Evolutionary conservation across 1,140 invertebrate genomes (phyloP), one percentile per base, ranked within the genome.

Genomic region (Bathynomus jamesi): DNA sequence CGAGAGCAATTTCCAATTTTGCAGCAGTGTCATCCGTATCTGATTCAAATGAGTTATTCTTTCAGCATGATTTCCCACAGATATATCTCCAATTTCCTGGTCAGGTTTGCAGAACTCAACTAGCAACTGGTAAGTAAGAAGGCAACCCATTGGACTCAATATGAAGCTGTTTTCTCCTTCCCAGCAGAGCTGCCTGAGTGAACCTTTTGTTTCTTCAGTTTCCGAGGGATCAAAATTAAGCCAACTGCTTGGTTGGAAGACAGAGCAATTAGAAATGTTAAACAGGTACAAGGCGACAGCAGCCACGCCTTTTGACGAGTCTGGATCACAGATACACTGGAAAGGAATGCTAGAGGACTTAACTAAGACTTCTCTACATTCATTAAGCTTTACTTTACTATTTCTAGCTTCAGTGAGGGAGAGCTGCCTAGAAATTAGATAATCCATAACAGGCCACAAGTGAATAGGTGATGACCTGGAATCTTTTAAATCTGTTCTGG

Each of bases 21-120:
- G 80, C 86, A 86, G 87, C 3, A 87, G 73, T 17, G 83, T 80
- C 40, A 81, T 76, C 64, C 83, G 82, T 10, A 87, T 29, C 13
- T 74, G 70, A 31, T 79, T 78, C 4, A 87, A 73, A 65, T 84
- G 81, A 17, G 73, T 67, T 4, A 80, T 75, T 74, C 82, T 80
- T 29, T 76, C 69, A 29, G 79, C 73, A 63, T 82, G 82, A 1
- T 79, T 73, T 28, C 82, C 83, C 11, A 86, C 77, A 10, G 80
- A 76, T 17, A 71, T 71, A 67, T 31, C 29, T 60, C 70, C 69
- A 28, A 75, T 75, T 40, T 71, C 17, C 65, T 61, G 8, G 25
- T 29, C 28, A 2, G n/a, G n/a, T n/a, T 10, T 62, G 10, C 21
- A 67, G 28, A 40, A 61, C 3, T 66, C 69, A 71, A 46, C 60